phyloP scores from a whole-genome alignment of 2,888 invertebrate genomes.

The Lottia scabra region DNA sequence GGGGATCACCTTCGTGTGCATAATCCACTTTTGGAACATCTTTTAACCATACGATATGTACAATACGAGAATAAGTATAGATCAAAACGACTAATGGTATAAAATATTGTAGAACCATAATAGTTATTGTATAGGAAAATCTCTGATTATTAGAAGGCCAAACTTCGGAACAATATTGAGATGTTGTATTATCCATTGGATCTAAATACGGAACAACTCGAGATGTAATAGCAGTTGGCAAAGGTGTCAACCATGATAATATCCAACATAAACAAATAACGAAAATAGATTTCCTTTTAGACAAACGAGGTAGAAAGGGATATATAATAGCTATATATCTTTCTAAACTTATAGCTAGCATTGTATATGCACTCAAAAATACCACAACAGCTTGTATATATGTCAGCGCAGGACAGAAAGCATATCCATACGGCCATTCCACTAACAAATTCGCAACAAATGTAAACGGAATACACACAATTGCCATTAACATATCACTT shows the following conservation, averaged over 20 bases:
- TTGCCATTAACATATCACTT: constrained; percentile 68
- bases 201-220: constrained; percentile 68
- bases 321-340: constrained; percentile 92
- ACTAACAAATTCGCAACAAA: constrained; percentile 82
- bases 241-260: constrained; percentile 82
- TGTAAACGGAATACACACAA: constrained; percentile 71
- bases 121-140: constrained; percentile 77
- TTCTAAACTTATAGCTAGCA: constrained; percentile 90
- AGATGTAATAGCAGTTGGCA: constrained; percentile 81
- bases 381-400: constrained; percentile 76
- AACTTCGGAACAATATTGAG: constrained; percentile 27
- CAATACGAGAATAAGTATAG: constrained; percentile 87
- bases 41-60: constrained; percentile 88
- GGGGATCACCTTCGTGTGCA: constrained; percentile 16
- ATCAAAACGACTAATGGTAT: constrained; percentile 83
- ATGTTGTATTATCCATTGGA: constrained; percentile 21
- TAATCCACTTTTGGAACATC: constrained; percentile 85
- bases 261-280: constrained; percentile 81
- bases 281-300: constrained; percentile 78
- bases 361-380: constrained; percentile 85
- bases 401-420: constrained; percentile 85
- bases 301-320: constrained; percentile 84
- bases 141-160: constrained; percentile 30
- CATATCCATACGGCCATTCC: constrained; percentile 90
- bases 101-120: constrained; percentile 85